A percentile compares a stretch with the other conserved stretches of the same genome.
Evolutionary conservation across 1,140 invertebrate species (phyloP).

Genomic region (Papilio helenus): DNA sequence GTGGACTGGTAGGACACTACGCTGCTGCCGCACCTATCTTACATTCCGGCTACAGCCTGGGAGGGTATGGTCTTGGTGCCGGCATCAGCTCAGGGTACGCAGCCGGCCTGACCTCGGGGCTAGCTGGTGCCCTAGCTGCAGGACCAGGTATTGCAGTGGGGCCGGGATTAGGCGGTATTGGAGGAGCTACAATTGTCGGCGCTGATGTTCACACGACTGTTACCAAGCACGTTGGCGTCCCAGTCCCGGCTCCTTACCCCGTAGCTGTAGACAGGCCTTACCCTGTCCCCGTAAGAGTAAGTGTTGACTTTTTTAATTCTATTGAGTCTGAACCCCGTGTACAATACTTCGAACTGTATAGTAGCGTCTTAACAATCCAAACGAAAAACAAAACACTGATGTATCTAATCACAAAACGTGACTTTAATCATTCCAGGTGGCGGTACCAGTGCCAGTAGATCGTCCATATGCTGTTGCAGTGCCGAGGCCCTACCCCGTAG

Average conservation of each 20-base stretch:
- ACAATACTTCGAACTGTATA: too few species aligned
- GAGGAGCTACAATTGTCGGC: constrained; percentile 64
- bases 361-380: background rate
- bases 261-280: constrained; percentile 76
- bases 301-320: constrained; percentile 34
- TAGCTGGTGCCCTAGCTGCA: constrained; percentile 41
- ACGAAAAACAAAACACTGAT: background rate
- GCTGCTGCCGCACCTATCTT: constrained; percentile 46
- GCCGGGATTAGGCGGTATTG: constrained; percentile 38
- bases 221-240: constrained; percentile 78
- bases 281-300: constrained; percentile 71
- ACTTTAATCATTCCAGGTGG: constrained; percentile 65
- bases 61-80: constrained; percentile 48
- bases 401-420: background rate
- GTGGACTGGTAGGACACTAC: constrained; percentile 72
- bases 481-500: constrained; percentile 71
- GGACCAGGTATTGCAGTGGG: constrained; percentile 44
- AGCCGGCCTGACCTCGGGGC: constrained; percentile 39
- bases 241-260: constrained; percentile 76
- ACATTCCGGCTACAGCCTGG: constrained; percentile 47
- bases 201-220: constrained; percentile 79
- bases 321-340: background rate
- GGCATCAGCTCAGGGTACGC: constrained; percentile 41
- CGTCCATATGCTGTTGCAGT: constrained; percentile 76
- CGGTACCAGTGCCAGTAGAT: constrained; percentile 76